Percentiles rank a stretch among this genome's conserved stretches.
Conservation (phyloP, 1,140 invertebrate species). For the Orius insidiosus region DNA sequence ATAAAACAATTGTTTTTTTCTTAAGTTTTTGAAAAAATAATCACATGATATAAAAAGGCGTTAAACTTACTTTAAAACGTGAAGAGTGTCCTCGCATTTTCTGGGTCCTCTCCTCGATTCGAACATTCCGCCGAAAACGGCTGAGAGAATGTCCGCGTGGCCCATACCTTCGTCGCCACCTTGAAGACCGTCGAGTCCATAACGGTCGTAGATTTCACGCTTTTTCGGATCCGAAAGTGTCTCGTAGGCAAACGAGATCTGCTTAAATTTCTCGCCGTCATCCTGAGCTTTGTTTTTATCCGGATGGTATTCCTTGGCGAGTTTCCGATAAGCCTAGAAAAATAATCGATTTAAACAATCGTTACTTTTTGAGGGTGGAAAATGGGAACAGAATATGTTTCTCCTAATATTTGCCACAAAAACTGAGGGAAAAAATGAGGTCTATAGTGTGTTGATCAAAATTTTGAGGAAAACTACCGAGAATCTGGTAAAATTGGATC, state of each 20-base stretch:
- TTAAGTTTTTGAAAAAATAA: background rate
- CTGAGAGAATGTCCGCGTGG: slow-evolving; percentile 42
- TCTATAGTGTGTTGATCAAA: no score
- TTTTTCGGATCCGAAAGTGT: slow-evolving; percentile 54
- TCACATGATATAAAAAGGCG: background rate
- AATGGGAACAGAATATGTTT: no score
- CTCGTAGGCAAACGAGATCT: slow-evolving; percentile 78
- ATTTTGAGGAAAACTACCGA: no score
- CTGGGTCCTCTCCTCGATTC: slow-evolving; percentile 24
- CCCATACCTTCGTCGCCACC: slow-evolving; percentile 39
- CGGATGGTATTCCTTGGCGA: slow-evolving; percentile 76
- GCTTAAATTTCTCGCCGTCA: slow-evolving; percentile 71
- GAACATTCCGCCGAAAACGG: slow-evolving; percentile 43
- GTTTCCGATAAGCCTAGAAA: slow-evolving; percentile 58
- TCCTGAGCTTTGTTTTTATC: slow-evolving; percentile 57
- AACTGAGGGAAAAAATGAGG: no score
- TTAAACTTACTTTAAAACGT: slow-evolving; percentile 34
- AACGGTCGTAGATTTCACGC: slow-evolving; percentile 51
- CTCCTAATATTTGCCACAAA: no score
- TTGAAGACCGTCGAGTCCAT: slow-evolving; percentile 62
- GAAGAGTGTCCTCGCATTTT: slow-evolving; percentile 32
- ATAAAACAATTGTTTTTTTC: background rate
- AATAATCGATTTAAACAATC: slow-evolving; percentile 16
- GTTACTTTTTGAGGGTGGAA: no score
- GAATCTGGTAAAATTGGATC: no score